phyloP scores from a whole-genome alignment of 2,797 vertebrate genomes.

The Sebastes itinus region DNA sequence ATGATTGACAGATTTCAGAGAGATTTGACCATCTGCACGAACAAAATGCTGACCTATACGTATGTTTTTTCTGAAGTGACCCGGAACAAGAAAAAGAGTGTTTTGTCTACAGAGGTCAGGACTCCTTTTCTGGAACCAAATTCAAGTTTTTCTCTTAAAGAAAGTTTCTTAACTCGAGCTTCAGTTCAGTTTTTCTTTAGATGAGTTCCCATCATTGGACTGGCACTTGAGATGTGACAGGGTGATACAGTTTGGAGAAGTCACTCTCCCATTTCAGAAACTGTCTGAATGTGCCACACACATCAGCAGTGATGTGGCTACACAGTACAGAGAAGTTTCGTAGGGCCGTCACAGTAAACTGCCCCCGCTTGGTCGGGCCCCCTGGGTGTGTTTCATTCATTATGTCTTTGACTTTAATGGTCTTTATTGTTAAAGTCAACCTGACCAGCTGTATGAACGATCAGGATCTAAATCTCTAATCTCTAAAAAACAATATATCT shows the following conservation, averaged over 20 bases:
- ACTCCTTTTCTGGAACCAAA: background rate
- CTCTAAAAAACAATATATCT: background rate
- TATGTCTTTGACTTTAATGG: background rate
- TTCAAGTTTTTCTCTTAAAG: background rate
- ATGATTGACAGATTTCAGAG: too few relatives aligned
- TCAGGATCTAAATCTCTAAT: background rate
- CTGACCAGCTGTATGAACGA: background rate
- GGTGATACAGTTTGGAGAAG: conserved; percentile 2
- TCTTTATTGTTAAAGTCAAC: background rate
- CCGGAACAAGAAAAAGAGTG: background rate
- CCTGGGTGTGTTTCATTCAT: background rate
- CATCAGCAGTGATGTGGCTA: conserved; percentile 7
- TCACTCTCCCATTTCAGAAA: conserved; percentile 8
- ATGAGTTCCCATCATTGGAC: background rate
- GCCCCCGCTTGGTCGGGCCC: background rate
- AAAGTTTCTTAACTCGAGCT: background rate
- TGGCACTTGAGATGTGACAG: conserved; percentile 14
- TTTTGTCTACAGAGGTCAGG: background rate
- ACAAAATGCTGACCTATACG: background rate
- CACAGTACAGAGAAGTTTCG: background rate
- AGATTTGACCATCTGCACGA: background rate
- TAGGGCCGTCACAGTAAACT: background rate
- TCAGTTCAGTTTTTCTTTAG: background rate
- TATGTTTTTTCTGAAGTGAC: background rate
- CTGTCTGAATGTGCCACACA: conserved; percentile 17